Evolutionary conservation across 2,888 invertebrate genomes (phyloP).

Genomic region (Cyclophora punctaria): DNA sequence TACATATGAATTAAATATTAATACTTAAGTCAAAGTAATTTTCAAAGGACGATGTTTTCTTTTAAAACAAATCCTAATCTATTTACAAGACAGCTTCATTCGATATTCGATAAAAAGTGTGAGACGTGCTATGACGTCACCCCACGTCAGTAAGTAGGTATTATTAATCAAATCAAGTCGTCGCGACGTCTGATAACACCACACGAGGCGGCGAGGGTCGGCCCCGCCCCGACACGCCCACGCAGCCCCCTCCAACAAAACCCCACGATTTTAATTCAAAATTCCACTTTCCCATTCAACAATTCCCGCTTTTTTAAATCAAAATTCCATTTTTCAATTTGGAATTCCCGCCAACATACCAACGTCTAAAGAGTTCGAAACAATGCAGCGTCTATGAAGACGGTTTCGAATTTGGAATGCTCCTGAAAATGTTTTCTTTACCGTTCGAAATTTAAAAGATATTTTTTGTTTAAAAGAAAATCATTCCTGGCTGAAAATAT

Average conservation of each 20-base stretch:
- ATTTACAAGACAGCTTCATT: no score
- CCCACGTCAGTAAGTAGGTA: conserved; percentile 1
- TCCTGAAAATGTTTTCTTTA: no score
- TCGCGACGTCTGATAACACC: conserved; percentile 25
- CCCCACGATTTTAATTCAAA: conserved; percentile 46
- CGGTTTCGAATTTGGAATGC: conserved; percentile 7
- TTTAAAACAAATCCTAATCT: no score
- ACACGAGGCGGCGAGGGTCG: conserved; percentile 24
- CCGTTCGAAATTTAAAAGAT: no score
- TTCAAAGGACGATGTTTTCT: no score
- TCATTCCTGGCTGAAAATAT: no score
- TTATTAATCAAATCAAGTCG: conserved; percentile 3
- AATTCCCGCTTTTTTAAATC: conserved; percentile 55
- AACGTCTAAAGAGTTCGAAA: conserved; percentile 30
- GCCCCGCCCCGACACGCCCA: conserved; percentile 24
- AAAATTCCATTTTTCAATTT: conserved; percentile 47
- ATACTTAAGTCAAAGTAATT: no score
- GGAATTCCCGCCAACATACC: conserved; percentile 54
- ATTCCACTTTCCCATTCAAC: conserved; percentile 46
- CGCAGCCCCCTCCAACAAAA: conserved; percentile 24
- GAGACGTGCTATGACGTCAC: no score
- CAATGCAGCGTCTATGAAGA: conserved; percentile 30
- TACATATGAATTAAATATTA: no score
- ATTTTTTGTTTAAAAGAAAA: no score
- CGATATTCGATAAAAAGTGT: no score